These are phyloP conservation scores for Thaumetopoea pityocampa DNA, from an alignment of 1,140 invertebrate species.

Conservation along the genomic window DNA sequence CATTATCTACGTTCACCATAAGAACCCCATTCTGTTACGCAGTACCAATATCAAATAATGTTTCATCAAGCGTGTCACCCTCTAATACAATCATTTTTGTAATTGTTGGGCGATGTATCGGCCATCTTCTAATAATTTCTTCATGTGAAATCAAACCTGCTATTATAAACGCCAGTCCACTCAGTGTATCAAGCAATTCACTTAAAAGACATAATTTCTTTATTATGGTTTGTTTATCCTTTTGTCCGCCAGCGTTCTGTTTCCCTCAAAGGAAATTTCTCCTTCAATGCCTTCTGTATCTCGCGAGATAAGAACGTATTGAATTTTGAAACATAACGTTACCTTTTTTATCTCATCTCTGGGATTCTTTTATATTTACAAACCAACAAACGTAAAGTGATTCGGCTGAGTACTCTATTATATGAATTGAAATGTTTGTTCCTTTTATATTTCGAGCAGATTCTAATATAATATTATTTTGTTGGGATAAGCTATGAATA, in stretches of 20 bases:
- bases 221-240: conserved; percentile 50
- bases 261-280: conserved; percentile 39
- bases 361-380: conserved; percentile 42
- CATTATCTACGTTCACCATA: too few relatives aligned
- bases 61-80: too few relatives aligned
- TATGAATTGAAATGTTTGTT: conserved; percentile 22
- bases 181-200: conserved; percentile 27
- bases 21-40: too few relatives aligned
- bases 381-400: conserved; percentile 47
- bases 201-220: conserved; percentile 59
- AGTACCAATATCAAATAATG: too few relatives aligned
- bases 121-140: too few relatives aligned
- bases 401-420: conserved; percentile 23
- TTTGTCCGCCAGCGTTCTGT: conserved; percentile 35
- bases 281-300: conserved; percentile 37
- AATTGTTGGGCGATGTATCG: too few relatives aligned
- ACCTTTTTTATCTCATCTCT: conserved; percentile 46
- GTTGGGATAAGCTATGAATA: conserved; percentile 12
- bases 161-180: too few relatives aligned
- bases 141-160: too few relatives aligned
- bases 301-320: conserved; percentile 56
- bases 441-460: conserved; percentile 11
- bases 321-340: conserved; percentile 60
- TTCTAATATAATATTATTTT: too few relatives aligned
- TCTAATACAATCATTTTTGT: too few relatives aligned